These are phyloP conservation scores for Metaphire vulgaris DNA, from an alignment of 1,140 invertebrate species.

Conservation along the genomic window DNA sequence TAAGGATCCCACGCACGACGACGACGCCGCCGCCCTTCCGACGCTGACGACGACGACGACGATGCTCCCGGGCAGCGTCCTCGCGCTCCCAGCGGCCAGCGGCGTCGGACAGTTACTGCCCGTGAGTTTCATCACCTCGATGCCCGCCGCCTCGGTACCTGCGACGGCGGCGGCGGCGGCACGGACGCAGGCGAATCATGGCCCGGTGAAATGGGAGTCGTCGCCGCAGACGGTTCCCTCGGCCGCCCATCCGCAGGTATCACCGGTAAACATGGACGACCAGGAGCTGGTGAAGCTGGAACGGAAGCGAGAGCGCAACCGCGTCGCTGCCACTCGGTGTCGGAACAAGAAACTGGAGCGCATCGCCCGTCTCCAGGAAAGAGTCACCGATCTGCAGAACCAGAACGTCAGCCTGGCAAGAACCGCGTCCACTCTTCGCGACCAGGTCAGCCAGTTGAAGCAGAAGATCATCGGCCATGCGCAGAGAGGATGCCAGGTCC, in stretches of 20 bases:
- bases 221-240: slow-evolving; percentile 47
- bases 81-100: not conserved
- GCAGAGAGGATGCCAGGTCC: slow-evolving; percentile 75
- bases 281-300: slow-evolving; percentile 93
- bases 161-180: not conserved
- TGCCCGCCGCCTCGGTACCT: not conserved
- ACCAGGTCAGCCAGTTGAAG: slow-evolving; percentile 85
- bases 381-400: slow-evolving; percentile 81
- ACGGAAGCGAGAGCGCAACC: slow-evolving; percentile 85
- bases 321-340: slow-evolving; percentile 94
- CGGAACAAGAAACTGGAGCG: slow-evolving; percentile 86
- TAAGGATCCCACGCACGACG: not conserved
- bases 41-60: not conserved
- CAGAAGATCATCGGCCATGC: slow-evolving; percentile 90
- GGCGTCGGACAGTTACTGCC: not conserved
- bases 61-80: not conserved
- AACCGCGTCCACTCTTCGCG: slow-evolving; percentile 77
- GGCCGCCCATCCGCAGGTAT: slow-evolving; percentile 56
- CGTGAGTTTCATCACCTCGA: not conserved
- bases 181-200: not conserved
- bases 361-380: slow-evolving; percentile 79
- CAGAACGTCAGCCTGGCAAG: slow-evolving; percentile 78
- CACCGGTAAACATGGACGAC: slow-evolving; percentile 90
- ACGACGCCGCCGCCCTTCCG: not conserved
- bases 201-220: slow-evolving; percentile 42